Evolutionary conservation across 1,140 invertebrate genomes (phyloP).

Genomic region (Drosophila triauraria): DNA sequence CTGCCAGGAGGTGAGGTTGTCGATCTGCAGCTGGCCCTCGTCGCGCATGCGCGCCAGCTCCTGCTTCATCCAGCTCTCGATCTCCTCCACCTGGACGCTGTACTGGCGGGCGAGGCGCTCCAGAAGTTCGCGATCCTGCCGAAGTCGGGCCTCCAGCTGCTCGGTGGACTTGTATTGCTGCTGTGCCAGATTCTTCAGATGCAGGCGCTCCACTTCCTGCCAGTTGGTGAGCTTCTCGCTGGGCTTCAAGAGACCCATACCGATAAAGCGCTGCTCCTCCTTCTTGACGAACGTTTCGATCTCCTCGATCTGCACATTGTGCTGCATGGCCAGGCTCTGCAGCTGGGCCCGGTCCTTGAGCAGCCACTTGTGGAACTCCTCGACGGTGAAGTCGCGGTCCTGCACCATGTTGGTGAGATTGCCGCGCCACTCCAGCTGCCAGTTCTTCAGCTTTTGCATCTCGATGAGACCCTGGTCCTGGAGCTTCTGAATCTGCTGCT

Average conservation of each 20-base stretch:
- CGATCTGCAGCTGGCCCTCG: constrained; percentile 79
- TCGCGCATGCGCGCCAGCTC: constrained; percentile 78
- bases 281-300: constrained; percentile 81
- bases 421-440: constrained; percentile 81
- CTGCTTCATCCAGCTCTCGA: constrained; percentile 81
- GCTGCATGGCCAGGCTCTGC: constrained; percentile 77
- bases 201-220: constrained; percentile 78
- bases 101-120: constrained; percentile 73
- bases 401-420: constrained; percentile 81
- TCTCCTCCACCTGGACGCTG: constrained; percentile 80
- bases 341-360: constrained; percentile 74
- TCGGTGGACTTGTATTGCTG: constrained; percentile 80
- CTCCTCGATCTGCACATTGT: constrained; percentile 82
- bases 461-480: constrained; percentile 73
- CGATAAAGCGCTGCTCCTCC: constrained; percentile 79
- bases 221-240: constrained; percentile 81
- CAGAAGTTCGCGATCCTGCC: constrained; percentile 74
- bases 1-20: constrained; percentile 80
- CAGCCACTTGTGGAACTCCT: constrained; percentile 83
- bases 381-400: constrained; percentile 79
- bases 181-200: constrained; percentile 74
- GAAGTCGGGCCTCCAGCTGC: constrained; percentile 74
- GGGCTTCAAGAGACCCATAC: constrained; percentile 79
- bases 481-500: constrained; percentile 73
- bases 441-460: constrained; percentile 77